Evolutionary conservation across 2,888 invertebrate species (phyloP).

Genomic region (Diloba caeruleocephala): DNA sequence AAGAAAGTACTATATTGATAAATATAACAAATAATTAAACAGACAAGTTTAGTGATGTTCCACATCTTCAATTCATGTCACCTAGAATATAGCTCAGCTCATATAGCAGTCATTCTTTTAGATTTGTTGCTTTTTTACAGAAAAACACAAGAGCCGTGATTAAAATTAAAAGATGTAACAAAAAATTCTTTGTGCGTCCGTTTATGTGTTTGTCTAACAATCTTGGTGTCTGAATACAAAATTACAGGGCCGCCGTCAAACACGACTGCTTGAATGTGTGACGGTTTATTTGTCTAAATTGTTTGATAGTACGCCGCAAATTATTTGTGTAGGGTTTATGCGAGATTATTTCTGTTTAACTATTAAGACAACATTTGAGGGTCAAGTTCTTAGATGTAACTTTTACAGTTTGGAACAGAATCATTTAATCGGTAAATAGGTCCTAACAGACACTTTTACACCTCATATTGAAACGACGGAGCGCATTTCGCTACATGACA

Average conservation of each 20-base stretch:
- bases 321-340: conserved; percentile 30
- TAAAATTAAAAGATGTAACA: conserved; percentile 43
- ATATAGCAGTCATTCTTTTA: conserved; percentile 31
- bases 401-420: too few relatives aligned
- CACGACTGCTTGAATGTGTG: conserved; percentile 34
- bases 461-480: too few relatives aligned
- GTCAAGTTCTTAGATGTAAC: not conserved
- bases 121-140: not conserved
- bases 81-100: not conserved
- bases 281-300: conserved; percentile 46
- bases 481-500: too few relatives aligned
- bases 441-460: too few relatives aligned
- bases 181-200: conserved; percentile 44
- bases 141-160: conserved; percentile 38
- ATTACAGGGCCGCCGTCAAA: conserved; percentile 50
- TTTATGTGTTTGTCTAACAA: conserved; percentile 47
- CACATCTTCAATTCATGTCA: conserved; percentile 19
- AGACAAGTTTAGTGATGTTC: not conserved
- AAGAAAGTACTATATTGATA: too few relatives aligned
- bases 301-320: conserved; percentile 42
- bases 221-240: conserved; percentile 37
- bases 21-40: too few relatives aligned
- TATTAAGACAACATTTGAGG: not conserved
- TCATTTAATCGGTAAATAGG: too few relatives aligned
- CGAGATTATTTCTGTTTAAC: conserved; percentile 32